Conservation (phyloP, 2,113 vertebrate genomes). For the Neoarius graeffei region DNA sequence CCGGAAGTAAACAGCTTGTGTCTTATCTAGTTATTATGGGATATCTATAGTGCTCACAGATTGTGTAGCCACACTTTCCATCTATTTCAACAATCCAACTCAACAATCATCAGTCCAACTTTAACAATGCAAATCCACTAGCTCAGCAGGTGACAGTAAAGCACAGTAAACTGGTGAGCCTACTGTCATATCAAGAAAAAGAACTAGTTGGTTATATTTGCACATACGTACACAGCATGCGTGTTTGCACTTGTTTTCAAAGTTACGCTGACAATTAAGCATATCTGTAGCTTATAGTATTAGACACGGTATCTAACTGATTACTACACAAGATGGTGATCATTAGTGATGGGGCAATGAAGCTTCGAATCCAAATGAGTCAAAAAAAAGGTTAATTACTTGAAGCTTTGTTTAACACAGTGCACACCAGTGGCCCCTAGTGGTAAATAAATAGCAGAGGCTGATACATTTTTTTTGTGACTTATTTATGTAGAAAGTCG, state of each 20-base stretch:
- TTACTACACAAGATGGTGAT: neutral
- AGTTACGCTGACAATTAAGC: neutral
- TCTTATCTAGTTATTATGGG: too few relatives aligned
- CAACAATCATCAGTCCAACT: neutral
- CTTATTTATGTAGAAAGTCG: too few relatives aligned
- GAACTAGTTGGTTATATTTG: neutral
- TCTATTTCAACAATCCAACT: neutral
- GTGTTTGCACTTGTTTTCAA: neutral
- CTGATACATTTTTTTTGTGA: too few relatives aligned
- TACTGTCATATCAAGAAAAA: neutral
- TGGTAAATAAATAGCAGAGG: too few relatives aligned
- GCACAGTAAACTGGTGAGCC: neutral
- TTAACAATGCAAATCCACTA: neutral
- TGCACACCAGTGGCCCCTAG: too few relatives aligned
- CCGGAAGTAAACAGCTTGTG: too few relatives aligned
- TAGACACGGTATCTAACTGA: neutral
- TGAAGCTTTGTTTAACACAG: too few relatives aligned
- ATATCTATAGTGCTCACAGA: too few relatives aligned
- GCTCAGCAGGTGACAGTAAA: neutral
- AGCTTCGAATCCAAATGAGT: too few relatives aligned
- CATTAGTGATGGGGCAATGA: too few relatives aligned
- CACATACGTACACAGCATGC: neutral
- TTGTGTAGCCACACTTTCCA: too few relatives aligned
- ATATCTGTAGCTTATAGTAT: neutral
- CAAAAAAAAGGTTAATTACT: too few relatives aligned